Percentiles rank a stretch among this genome's conserved stretches.
These are phyloP conservation scores for Caradrina kadenii DNA, from an alignment of 2,888 invertebrate genomes.

Conservation along the genomic window DNA sequence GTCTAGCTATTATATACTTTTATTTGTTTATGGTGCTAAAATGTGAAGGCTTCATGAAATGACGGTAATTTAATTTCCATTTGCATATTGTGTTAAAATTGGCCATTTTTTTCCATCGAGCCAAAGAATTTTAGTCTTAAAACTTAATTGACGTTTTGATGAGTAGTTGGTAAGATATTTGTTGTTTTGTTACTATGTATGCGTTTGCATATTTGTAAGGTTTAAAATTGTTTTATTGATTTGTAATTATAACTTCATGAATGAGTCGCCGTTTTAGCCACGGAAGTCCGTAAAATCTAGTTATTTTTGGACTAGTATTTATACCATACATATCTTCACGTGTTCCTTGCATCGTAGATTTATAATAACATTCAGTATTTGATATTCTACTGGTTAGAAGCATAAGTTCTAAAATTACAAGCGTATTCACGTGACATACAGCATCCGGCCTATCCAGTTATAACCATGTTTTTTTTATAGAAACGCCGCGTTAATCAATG, in stretches of 20 bases:
- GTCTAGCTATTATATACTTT: conserved; percentile 64
- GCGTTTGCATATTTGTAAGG: conserved; percentile 51
- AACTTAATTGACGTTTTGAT: conserved; percentile 52
- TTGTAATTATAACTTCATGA: conserved; percentile 34
- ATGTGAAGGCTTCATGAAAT: conserved; percentile 61
- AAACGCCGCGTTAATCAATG: background rate
- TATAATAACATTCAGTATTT: conserved; percentile 36
- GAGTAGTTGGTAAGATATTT: conserved; percentile 57
- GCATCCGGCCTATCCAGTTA: background rate
- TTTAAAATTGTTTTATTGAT: conserved; percentile 49
- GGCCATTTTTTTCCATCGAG: conserved; percentile 61
- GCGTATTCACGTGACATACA: background rate
- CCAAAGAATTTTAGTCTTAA: conserved; percentile 69
- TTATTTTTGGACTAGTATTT: conserved; percentile 32
- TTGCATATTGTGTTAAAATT: conserved; percentile 46
- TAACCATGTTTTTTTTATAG: conserved; percentile 5
- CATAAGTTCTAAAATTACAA: conserved; percentile 12
- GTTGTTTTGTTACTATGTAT: conserved; percentile 56
- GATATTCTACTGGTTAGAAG: conserved; percentile 21
- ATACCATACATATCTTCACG: conserved; percentile 60
- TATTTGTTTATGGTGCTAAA: conserved; percentile 72
- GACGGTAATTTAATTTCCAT: conserved; percentile 51
- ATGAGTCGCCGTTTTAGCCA: conserved; percentile 38
- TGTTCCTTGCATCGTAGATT: conserved; percentile 57
- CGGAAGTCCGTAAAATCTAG: conserved; percentile 27